Evolutionary conservation across 2,113 vertebrate genomes (phyloP), one percentile per base, ranked within the genome.

Genomic region (Amblyornis subalaris): DNA sequence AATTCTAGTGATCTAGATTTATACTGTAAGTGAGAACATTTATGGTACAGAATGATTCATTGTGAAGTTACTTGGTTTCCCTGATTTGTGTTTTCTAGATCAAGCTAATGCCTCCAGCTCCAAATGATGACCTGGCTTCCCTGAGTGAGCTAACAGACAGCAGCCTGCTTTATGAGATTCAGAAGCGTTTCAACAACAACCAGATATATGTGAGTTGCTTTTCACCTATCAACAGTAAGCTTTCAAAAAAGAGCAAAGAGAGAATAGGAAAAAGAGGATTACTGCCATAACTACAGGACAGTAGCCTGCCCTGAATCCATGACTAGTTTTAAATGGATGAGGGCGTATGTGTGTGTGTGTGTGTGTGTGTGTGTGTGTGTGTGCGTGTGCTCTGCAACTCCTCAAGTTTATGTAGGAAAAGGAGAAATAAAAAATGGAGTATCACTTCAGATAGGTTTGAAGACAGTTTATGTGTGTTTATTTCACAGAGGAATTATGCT

Each of bases 121-220:
- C 99, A 20, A 99, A 98, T 20, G 99, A 99, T 16, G 99, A 99
- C 97, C 98, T 99, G 85, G 98, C 99, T 1, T 99, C 99, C 15
- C 98, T 99, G 97, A 99, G 98, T 25, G 99, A 99, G 95, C 98
- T 99, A 38, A 99, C 98, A 0, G 98, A 99, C 79, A 98, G 98
- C 98, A 99, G 99, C 91, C 97, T 99, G n/a, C 98, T 99, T n/a
- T 99, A 99, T 20, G 99, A 99, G 96, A 99, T 99, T 95, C 99
- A 99, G 96, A 99, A 99, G 92, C 99, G 99, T 85, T 99, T 99
- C 47, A 98, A 97, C 69, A 99, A 99, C 35, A 97, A 99, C 96
- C 99, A 99, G 97, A 99, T 99, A 95, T 99, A 99, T 18, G 99
- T 99, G 97, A 98, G 99, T 98, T 83, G 23, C 47, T 77, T 26